Base-by-base conservation (phyloP, 2,113 vertebrate species). In the Ellobius talpinus region DNA sequence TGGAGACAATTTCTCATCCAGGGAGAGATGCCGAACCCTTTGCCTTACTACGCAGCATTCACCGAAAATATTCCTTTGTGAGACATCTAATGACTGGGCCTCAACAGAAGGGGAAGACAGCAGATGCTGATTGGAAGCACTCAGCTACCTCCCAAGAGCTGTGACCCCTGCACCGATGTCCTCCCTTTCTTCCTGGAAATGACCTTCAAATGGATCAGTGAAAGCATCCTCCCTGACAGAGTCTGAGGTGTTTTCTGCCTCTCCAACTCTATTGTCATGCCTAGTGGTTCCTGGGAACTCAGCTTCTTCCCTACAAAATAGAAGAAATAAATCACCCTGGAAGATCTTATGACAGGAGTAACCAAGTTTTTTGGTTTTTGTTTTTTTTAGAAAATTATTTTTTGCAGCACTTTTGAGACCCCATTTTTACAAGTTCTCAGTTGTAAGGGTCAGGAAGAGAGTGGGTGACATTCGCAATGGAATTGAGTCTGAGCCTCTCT, bases 1-100 rank as follows among this genome's bases (percentile, higher is more conserved):
- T 79, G 84, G 89, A 89, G 86, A 73, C 84, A 98, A 74, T 24
- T 68, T 94, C 31, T 52, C n/a, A 52, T 65, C 6, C 55, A 74
- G 16, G 58, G n/a, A 50, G 47, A 70, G 65, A 50, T n/a, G 26
- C 66, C 73, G 74, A 91, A 58, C 50, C 26, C 33, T 89, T 94
- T 87, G 52, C 74, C 26, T 23, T 21, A 76, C 29, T 39, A 16
- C 14, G 24, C 68, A 66, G 21, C 39, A 68, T 89, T 66, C 68
- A 73, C 17, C 3, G 29, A 86, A 58, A 74, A 78, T 50, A 89
- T 52, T 72, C 47, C 61, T 87, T 50, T 66, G 58, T 47, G 87
- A 93, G 79, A 58, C 2, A 1, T 86, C 31, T 42, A 42, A 68
- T 78, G 89, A 94, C 58, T 87, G 47, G 31, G 3, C 93, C 29